Base-by-base conservation (phyloP, 2,113 vertebrate species). In the Erinaceus europaeus region DNA sequence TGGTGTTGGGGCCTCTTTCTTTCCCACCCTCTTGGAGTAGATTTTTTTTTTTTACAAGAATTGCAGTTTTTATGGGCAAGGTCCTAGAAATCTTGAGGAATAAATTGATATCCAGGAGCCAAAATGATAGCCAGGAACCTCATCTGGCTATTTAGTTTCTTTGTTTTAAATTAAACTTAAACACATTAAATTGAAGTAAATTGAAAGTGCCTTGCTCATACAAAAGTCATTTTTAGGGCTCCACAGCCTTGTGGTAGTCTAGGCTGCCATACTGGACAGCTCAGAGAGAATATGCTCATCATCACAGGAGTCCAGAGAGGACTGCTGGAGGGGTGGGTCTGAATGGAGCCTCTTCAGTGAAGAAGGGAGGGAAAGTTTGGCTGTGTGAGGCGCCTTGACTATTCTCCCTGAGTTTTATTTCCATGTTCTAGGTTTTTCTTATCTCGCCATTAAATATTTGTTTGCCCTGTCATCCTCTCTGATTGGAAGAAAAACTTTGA, bases 161-260 rank as follows among this genome's bases (percentile, higher is more conserved):
- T n/a, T n/a, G n/a, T 53, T 53, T 53, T 53, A 23, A 53, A 21
- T 53, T 76, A 73, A 59, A 57, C 74, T 61, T 53, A 64, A 82
- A 59, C 86, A n/a, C 77, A 20, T 73, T 11, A 48, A 62, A 34
- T 76, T 46, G 76, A 88, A 57, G 74, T 20, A 53, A 83, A 57
- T 52, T 0, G 53, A 72, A 86, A 57, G 23, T 23, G 78, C 25
- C 10, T 82, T 3, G 44, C 20, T n/a, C n/a, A n/a, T n/a, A n/a
- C n/a, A n/a, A n/a, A n/a, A n/a, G n/a, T n/a, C n/a, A 57, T 27
- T 57, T 57, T 27, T 57, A 27, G n/a, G 55, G 48, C 48, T 50
- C 48, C 48, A 15, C 48, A 50, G 13, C 12, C 48, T 50, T 4
- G 13, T 50, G 12, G 48, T 57, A 10, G 25, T 57, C 42, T 38